Percentiles rank a stretch among this genome's conserved stretches.
phyloP scores from a whole-genome alignment of 2,888 invertebrate genomes.

The Drosophila maculinotata region DNA sequence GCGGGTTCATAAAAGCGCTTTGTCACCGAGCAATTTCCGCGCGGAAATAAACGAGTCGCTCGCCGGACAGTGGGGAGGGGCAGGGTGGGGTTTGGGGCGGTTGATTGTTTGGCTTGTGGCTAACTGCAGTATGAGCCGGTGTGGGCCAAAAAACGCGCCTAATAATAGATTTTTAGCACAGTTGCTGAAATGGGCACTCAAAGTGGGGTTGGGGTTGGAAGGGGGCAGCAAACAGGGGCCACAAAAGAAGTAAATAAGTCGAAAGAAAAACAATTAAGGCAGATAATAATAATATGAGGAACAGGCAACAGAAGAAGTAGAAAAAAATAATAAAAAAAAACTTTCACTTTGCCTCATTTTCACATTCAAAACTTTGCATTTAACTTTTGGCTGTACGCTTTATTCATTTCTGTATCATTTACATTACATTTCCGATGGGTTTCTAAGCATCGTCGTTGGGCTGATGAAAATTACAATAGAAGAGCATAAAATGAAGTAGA shows the following conservation, averaged over 20 bases:
- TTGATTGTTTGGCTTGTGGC: no score
- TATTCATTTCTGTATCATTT: slow-evolving; percentile 39
- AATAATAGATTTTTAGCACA: slow-evolving; percentile 74
- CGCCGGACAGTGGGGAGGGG: slow-evolving; percentile 1
- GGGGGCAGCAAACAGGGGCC: background rate
- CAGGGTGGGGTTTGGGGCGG: background rate
- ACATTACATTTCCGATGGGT: background rate
- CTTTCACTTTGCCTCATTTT: slow-evolving; percentile 73
- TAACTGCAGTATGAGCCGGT: slow-evolving; percentile 11
- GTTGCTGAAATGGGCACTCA: slow-evolving; percentile 63
- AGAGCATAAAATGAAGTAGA: no score
- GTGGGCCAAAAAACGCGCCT: slow-evolving; percentile 20
- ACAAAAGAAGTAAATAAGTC: slow-evolving; percentile 62
- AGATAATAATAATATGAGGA: slow-evolving; percentile 76
- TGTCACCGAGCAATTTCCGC: slow-evolving; percentile 72
- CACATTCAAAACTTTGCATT: slow-evolving; percentile 76
- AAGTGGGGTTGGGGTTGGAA: background rate
- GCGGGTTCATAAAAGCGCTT: slow-evolving; percentile 74
- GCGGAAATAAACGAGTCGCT: slow-evolving; percentile 66
- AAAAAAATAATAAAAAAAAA: slow-evolving; percentile 39
- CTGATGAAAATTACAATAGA: background rate
- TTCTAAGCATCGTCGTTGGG: background rate
- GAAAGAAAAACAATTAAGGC: slow-evolving; percentile 77
- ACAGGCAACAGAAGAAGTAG: slow-evolving; percentile 31
- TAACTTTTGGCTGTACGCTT: slow-evolving; percentile 63